A percentile compares a stretch with the other conserved stretches of the same genome.
phyloP scores from a whole-genome alignment of 23 tunicate genomes.

The Styela clava region DNA sequence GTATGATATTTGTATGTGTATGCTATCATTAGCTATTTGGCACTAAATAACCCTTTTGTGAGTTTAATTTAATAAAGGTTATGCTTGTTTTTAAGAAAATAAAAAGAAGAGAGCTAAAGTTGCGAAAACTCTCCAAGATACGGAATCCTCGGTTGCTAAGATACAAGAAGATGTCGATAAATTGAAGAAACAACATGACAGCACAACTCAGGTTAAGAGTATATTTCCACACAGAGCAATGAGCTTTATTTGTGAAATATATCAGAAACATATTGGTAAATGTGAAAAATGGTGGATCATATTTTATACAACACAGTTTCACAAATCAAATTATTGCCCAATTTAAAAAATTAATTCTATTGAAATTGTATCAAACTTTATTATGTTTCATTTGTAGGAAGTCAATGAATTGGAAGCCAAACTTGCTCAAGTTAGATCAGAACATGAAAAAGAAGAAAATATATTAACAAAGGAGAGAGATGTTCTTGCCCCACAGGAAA shows the following conservation, averaged over 20 bases:
- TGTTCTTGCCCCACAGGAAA: constrained; percentile 10
- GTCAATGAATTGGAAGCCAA: constrained; percentile 27
- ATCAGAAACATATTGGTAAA: too few relatives aligned
- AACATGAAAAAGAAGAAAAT: constrained; percentile 19
- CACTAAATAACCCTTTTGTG: background rate
- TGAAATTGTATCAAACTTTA: too few relatives aligned
- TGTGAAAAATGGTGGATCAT: too few relatives aligned
- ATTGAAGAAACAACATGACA: constrained; percentile 46
- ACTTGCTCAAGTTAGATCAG: constrained; percentile 2
- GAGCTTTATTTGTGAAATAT: too few relatives aligned
- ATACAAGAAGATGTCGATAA: constrained; percentile 53
- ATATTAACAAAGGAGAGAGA: constrained; percentile 9
- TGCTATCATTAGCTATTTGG: background rate
- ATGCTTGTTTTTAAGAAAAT: constrained; percentile 46
- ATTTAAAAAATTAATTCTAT: too few relatives aligned
- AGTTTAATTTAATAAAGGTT: background rate
- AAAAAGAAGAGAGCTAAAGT: constrained; percentile 60
- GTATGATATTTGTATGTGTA: background rate
- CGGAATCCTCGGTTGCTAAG: constrained; percentile 54
- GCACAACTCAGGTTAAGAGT: constrained; percentile 40
- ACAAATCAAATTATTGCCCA: too few relatives aligned
- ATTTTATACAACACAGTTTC: too few relatives aligned
- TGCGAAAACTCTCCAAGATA: constrained; percentile 57
- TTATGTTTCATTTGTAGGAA: constrained; percentile 1
- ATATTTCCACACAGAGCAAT: too few relatives aligned